These are phyloP conservation scores for Litocranius walleri DNA, from an alignment of 2,113 vertebrate genomes.

Conservation along the genomic window DNA sequence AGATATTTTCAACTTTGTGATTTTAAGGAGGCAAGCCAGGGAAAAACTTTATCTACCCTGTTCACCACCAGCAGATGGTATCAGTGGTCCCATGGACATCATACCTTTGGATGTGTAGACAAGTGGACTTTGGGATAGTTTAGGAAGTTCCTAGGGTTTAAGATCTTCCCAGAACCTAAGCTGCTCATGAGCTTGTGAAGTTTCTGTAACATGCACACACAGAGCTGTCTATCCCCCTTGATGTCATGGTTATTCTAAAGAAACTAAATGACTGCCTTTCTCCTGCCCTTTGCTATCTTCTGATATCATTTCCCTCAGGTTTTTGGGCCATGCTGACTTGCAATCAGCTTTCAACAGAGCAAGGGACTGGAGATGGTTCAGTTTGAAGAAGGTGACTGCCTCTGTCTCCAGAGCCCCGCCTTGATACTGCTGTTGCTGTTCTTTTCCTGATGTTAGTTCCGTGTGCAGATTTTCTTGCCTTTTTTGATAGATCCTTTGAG, in stretches of 20 bases:
- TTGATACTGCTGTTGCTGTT: background rate
- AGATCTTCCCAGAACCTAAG: background rate
- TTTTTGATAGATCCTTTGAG: background rate
- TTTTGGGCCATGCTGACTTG: background rate
- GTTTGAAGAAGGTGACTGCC: background rate
- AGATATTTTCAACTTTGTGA: background rate
- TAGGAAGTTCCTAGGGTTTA: background rate
- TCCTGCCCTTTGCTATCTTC: background rate
- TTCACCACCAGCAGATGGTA: background rate
- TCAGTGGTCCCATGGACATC: background rate
- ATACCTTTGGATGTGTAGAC: background rate
- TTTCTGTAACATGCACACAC: background rate
- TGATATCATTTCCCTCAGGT: background rate
- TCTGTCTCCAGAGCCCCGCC: background rate
- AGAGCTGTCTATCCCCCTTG: background rate
- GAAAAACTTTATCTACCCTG: background rate
- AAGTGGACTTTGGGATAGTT: background rate
- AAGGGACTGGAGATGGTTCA: background rate
- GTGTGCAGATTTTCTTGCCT: background rate
- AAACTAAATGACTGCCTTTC: background rate
- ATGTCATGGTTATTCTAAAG: background rate
- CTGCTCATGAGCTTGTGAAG: background rate
- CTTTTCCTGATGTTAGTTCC: background rate
- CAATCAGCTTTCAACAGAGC: background rate
- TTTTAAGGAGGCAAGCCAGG: background rate